Base-by-base conservation (phyloP, 2,113 vertebrate genomes). In the Crotalus viridis region DNA sequence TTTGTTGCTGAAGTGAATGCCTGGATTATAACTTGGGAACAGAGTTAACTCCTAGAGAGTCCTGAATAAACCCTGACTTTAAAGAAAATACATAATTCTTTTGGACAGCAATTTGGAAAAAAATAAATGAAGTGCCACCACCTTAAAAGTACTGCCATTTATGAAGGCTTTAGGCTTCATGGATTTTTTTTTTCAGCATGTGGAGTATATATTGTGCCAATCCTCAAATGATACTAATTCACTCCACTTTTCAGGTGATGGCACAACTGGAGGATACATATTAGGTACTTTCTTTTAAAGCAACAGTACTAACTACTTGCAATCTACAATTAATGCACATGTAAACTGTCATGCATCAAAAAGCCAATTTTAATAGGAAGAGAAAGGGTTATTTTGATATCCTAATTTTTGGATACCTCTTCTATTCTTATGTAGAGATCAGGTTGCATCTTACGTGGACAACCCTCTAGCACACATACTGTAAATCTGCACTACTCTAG, bases 381-480 rank as follows among this genome's bases (percentile, higher is more conserved):
- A 96, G 92, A 97, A 96, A 97, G 95, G 95, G 94, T 87, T 93
- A 96, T n/a, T 94, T 91, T 95, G 91, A 89, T 94, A 96, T 0
- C 21, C 92, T 88, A 95, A 95, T 94, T 95, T 93, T 93, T 86
- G 94, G 93, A 97, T 95, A 96, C 94, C 96, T 92, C 93, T 55
- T 10, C 21, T 94, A 91, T 85, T 90, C 87, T 94, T 95, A 96
- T 22, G 46, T 94, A 97, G 94, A 92, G 93, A 94, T 95, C 95
- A 96, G 95, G 97, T 96, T 95, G 93, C 97, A 97, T 96, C 95
- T 98, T 96, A 97, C 94, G 97, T 97, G 97, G 94, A 96, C 97
- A 97, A 97, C 97, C 98, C 97, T 98, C 97, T 94, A 97, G 97
- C 97, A 97, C 96, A 98, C 98, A 98, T 98, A 98, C 96, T 97